Evolutionary conservation across 2,888 invertebrate species (phyloP).

Genomic region (Hyalella azteca): DNA sequence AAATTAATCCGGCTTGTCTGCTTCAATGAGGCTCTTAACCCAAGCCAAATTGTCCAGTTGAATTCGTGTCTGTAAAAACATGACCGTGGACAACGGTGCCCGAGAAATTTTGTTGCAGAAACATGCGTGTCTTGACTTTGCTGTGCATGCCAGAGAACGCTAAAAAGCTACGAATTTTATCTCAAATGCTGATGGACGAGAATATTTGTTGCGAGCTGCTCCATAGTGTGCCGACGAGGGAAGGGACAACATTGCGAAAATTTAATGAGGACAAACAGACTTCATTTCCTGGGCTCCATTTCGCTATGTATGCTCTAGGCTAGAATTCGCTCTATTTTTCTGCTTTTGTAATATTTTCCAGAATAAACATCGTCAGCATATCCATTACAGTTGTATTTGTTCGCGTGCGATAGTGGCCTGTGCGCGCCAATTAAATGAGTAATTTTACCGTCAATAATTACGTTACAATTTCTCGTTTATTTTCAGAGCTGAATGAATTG

Average conservation of each 20-base stretch:
- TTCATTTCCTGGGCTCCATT: constrained; percentile 18
- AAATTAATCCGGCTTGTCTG: constrained; percentile 11
- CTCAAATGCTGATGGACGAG: constrained; percentile 24
- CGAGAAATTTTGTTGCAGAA: neutral
- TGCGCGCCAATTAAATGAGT: too few relatives aligned
- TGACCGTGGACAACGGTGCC: neutral
- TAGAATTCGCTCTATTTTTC: neutral
- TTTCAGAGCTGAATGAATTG: too few relatives aligned
- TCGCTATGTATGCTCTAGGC: neutral
- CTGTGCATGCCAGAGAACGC: neutral
- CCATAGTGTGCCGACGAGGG: neutral
- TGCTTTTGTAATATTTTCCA: too few relatives aligned
- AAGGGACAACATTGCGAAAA: constrained; percentile 19
- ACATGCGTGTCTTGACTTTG: neutral
- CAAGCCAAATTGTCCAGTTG: constrained; percentile 10
- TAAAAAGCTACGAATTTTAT: constrained; percentile 13
- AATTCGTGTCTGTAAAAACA: constrained; percentile 13
- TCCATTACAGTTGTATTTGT: too few relatives aligned
- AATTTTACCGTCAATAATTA: too few relatives aligned
- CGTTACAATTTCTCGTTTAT: too few relatives aligned
- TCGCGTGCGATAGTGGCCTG: too few relatives aligned
- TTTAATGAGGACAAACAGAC: constrained; percentile 32
- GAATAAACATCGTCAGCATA: too few relatives aligned
- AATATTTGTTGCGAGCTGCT: constrained; percentile 7
- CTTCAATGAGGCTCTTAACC: constrained; percentile 9